Conservation (phyloP, 2,797 vertebrate genomes). For the Aulostomus chinensis region DNA sequence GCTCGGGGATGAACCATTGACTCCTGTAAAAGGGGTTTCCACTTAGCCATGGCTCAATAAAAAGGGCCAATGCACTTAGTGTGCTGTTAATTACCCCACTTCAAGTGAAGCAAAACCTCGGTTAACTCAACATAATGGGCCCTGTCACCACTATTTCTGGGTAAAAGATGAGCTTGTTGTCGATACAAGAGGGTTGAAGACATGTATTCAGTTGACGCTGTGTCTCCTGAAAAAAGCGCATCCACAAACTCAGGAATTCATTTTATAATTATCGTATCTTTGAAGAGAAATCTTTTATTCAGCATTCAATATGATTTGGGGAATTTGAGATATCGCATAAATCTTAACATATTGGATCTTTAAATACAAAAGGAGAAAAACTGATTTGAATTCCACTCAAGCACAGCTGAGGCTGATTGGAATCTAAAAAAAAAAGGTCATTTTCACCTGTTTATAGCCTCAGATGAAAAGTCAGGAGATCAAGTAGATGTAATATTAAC, state of each 20-base stretch:
- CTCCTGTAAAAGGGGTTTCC: conserved; percentile 67
- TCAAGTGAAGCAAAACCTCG: conserved; percentile 56
- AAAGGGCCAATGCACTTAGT: conserved; percentile 63
- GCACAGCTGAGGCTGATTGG: no score
- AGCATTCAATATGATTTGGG: no score
- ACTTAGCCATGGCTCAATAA: conserved; percentile 62
- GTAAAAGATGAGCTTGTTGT: conserved; percentile 42
- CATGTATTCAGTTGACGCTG: conserved; percentile 18
- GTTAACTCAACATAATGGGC: conserved; percentile 64
- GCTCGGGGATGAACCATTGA: conserved; percentile 62
- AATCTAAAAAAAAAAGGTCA: no score
- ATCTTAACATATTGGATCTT: no score
- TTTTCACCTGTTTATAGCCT: no score
- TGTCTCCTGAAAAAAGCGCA: conserved; percentile 2
- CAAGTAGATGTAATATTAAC: no score
- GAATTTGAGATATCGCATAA: no score
- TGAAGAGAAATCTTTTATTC: neutral
- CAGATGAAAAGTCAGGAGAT: no score
- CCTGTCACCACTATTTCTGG: conserved; percentile 45
- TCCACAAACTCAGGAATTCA: no score
- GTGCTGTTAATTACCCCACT: conserved; percentile 65
- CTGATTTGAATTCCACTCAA: no score
- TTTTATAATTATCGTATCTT: no score
- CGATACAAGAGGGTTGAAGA: conserved; percentile 1
- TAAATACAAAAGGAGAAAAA: no score